These are phyloP conservation scores for Enhydra lutris DNA, from an alignment of 2,113 vertebrate species.

Conservation along the genomic window DNA sequence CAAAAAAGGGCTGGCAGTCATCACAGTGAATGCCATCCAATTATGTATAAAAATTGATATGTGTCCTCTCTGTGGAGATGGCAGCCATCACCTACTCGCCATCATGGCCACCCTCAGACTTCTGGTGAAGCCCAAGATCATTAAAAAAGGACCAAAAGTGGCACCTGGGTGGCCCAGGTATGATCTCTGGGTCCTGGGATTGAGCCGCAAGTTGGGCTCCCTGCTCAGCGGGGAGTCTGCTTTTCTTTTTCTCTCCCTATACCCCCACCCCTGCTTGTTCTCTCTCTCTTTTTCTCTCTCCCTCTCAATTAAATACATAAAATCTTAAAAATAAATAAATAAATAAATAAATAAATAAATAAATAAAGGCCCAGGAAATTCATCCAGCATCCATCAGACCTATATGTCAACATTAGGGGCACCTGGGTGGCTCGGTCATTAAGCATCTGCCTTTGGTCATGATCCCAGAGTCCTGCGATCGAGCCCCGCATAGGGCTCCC, in stretches of 20 bases:
- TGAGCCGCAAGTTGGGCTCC: neutral
- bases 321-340: neutral
- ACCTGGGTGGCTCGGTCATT: too few species aligned
- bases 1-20: neutral
- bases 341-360: too few species aligned
- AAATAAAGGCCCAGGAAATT: neutral
- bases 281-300: too few species aligned
- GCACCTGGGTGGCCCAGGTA: neutral
- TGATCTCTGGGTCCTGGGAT: neutral
- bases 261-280: too few species aligned
- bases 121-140: neutral
- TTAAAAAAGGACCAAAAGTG: neutral
- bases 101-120: neutral
- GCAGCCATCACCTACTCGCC: neutral
- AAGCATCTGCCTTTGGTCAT: too few species aligned
- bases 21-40: neutral
- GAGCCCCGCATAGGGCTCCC: too few species aligned
- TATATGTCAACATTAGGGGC: neutral
- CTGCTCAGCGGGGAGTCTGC: neutral
- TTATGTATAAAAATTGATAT: neutral
- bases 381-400: neutral
- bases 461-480: too few species aligned
- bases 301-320: neutral
- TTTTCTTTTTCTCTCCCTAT: too few species aligned
- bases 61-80: neutral